Base-by-base conservation (phyloP, 1,140 invertebrate species). In the Drosophila yakuba region DNA sequence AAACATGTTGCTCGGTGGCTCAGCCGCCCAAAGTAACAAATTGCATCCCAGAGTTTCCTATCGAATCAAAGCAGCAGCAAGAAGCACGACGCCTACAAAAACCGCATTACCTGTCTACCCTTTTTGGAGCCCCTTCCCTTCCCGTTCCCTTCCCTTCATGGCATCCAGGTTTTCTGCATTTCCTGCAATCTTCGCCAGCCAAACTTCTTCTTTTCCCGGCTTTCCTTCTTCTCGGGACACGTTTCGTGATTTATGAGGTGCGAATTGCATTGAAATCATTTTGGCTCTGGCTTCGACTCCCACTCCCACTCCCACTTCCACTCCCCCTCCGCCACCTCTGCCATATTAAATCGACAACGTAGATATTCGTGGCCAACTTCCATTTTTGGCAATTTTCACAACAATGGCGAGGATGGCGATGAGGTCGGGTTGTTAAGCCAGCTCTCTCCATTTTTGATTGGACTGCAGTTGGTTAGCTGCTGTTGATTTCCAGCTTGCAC, bases 171-270 rank as follows among this genome's bases (percentile, higher is more conserved):
- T 20, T 17, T 20, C 62, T 45, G 38, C 41, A 62, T 52, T 74
- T 82, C 64, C 76, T 48, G 66, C 67, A 63, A 77, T 64, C 78
- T 57, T 32, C 32, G 28, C 32, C 36, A 45, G 74, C 68, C 73
- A 71, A 75, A 75, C 71, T 80, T 75, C 51, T 62, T 61, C 44
- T 57, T 41, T 52, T 45, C 28, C 15, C 60, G 59, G 48, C 66
- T 17, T 44, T 41, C 15, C 69, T 45, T 64, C 69, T 62, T 74
- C 81, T 85, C 75, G 80, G 82, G 84, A 89, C 90, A 91, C 90
- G 90, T 91, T 91, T 91, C 80, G 83, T 91, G 90, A 91, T 91
- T 91, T 91, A 91, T 91, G 90, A 91, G 90, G 90, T 91, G 90
- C 86, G 90, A 91, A 91, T 91, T 91, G 86, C 90, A 85, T 84